Evolutionary conservation across 2,888 invertebrate genomes (phyloP).

Genomic region (Schizotus pectinicornis): DNA sequence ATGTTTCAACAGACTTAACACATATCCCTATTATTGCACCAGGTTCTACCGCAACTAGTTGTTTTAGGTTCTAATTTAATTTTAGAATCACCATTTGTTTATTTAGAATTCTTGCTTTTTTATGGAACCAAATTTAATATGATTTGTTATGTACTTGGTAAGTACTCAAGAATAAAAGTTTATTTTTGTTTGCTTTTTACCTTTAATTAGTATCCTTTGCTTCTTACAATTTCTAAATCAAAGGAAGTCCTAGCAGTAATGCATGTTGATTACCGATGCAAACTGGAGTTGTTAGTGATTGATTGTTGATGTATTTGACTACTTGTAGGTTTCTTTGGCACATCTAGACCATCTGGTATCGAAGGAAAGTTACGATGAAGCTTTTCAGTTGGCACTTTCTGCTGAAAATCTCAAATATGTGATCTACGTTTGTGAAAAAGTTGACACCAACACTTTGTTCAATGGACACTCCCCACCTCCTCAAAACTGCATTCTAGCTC

Average conservation of each 20-base stretch:
- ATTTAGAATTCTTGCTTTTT: conserved; percentile 10
- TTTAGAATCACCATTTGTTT: conserved; percentile 8
- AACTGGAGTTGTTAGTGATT: too few relatives aligned
- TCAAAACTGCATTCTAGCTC: conserved; percentile 88
- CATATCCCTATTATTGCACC: conserved; percentile 18
- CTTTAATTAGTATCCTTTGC: conserved; percentile 1
- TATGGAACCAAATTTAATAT: conserved; percentile 6
- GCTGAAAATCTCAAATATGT: conserved; percentile 89
- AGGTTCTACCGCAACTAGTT: not conserved
- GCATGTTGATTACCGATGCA: too few relatives aligned
- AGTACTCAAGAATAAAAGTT: conserved; percentile 20
- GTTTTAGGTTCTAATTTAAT: conserved; percentile 7
- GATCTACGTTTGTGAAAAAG: conserved; percentile 84
- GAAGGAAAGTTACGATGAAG: conserved; percentile 81
- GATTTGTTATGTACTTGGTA: conserved; percentile 5
- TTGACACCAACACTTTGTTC: conserved; percentile 82
- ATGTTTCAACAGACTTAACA: conserved; percentile 36
- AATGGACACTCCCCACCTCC: conserved; percentile 74
- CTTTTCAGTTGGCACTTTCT: conserved; percentile 88
- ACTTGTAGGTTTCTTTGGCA: conserved; percentile 64
- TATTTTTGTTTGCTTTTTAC: conserved; percentile 14
- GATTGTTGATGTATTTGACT: conserved; percentile 1
- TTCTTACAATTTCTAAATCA: not conserved
- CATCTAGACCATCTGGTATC: conserved; percentile 72
- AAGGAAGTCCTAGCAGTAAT: not conserved